These are phyloP conservation scores for Acipenser ruthenus DNA, from an alignment of 2,797 vertebrate species.

Conservation along the genomic window DNA sequence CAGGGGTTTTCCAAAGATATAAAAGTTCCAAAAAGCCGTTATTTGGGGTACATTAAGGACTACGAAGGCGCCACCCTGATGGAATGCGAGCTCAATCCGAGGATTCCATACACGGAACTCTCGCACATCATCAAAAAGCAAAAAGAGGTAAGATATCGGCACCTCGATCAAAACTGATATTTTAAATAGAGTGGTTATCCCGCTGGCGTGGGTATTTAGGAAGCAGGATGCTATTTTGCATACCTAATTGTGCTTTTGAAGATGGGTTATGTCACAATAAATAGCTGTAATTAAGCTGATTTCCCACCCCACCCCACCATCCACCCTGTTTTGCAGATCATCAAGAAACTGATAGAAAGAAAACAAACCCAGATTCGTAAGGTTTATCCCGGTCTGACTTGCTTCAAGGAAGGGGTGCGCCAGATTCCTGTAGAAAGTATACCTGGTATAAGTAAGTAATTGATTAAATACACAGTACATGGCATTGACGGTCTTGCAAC, in stretches of 20 bases:
- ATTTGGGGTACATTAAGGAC: constrained; percentile 97
- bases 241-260: no score
- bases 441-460: constrained; percentile 84
- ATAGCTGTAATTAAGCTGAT: no score
- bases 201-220: no score
- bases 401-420: constrained; percentile 96
- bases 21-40: constrained; percentile 94
- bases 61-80: constrained; percentile 94
- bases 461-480: no score
- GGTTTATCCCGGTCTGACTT: constrained; percentile 94
- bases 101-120: constrained; percentile 95
- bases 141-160: constrained; percentile 71
- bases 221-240: no score
- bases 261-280: no score
- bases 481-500: no score
- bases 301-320: no score
- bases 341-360: constrained; percentile 96
- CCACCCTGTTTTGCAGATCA: constrained; percentile 64
- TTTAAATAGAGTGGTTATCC: no score
- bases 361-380: constrained; percentile 96
- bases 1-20: constrained; percentile 98
- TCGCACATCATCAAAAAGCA: constrained; percentile 98
- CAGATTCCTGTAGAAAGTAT: constrained; percentile 97
- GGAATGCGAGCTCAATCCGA: constrained; percentile 96
- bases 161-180: no score